These are phyloP conservation scores for Dorcus parallelipipedus DNA, from an alignment of 2,888 invertebrate genomes.

Conservation along the genomic window DNA sequence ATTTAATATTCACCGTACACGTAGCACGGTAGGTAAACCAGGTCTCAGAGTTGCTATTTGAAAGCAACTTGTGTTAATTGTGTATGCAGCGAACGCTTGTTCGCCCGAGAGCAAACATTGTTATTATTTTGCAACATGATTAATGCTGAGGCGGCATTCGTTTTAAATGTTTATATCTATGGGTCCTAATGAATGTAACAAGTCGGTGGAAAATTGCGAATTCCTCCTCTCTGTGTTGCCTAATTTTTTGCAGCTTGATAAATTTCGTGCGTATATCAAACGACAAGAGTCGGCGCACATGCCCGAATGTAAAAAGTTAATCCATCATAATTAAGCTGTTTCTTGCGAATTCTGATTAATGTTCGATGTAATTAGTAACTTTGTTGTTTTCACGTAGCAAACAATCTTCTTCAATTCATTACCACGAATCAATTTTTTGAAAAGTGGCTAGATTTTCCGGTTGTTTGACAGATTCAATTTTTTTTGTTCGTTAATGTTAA, in stretches of 20 bases:
- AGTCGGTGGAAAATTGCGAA: not conserved
- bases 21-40: slow-evolving; percentile 9
- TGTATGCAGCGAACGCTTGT: slow-evolving; percentile 11
- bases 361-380: not conserved
- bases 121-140: slow-evolving; percentile 23
- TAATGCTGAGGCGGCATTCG: slow-evolving; percentile 18
- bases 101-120: slow-evolving; percentile 8
- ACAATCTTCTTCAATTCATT: no score
- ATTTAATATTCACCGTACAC: slow-evolving; percentile 18
- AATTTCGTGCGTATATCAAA: not conserved
- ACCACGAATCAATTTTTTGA: no score
- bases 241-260: not conserved
- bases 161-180: slow-evolving; percentile 24
- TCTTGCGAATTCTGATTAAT: not conserved
- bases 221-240: not conserved
- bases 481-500: no score
- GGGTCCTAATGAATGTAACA: not conserved
- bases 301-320: not conserved
- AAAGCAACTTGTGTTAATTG: slow-evolving; percentile 16
- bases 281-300: not conserved
- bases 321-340: not conserved
- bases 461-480: no score
- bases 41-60: slow-evolving; percentile 8
- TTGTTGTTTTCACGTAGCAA: not conserved
- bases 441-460: no score